phyloP scores from a whole-genome alignment of 2,113 vertebrate genomes.

The Meleagris gallopavo region DNA sequence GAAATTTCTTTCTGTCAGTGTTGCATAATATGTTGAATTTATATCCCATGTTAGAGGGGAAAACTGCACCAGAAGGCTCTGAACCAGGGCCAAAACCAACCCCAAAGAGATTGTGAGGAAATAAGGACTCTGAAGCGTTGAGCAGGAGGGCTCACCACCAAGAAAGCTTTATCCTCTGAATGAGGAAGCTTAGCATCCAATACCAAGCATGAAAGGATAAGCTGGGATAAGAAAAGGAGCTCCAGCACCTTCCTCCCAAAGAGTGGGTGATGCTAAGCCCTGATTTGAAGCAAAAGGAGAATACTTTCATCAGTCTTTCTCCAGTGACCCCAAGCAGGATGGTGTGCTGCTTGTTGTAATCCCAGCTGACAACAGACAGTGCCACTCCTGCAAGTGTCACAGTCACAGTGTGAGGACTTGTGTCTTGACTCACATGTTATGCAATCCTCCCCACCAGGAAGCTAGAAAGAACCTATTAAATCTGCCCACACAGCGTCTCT shows the following conservation, averaged over 20 bases:
- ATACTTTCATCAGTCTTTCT: not conserved
- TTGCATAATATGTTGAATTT: rapidly evolving
- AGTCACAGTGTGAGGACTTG: not conserved
- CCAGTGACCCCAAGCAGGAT: not conserved
- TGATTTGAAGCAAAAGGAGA: rapidly evolving
- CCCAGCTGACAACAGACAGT: not conserved
- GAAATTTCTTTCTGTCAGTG: not conserved
- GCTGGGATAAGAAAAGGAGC: not conserved
- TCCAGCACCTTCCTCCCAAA: not conserved
- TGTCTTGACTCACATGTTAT: slow-evolving; percentile 63
- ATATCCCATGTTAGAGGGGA: not conserved
- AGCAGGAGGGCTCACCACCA: rapidly evolving
- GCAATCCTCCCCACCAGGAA: slow-evolving; percentile 68
- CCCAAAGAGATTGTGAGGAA: not conserved
- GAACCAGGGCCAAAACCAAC: no score
- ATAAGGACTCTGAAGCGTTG: not conserved
- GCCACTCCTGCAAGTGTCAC: not conserved
- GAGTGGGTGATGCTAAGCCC: not conserved
- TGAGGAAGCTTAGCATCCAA: not conserved
- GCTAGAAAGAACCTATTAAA: slow-evolving; percentile 63
- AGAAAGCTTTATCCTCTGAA: not conserved
- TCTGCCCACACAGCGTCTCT: slow-evolving; percentile 70
- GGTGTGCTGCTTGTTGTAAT: not conserved
- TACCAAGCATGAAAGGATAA: not conserved
- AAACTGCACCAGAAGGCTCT: rapidly evolving